Percentiles rank a stretch among this genome's conserved stretches.
These are phyloP conservation scores for Macrosoma leucophasiata DNA, from an alignment of 2,888 invertebrate species.

Conservation along the genomic window DNA sequence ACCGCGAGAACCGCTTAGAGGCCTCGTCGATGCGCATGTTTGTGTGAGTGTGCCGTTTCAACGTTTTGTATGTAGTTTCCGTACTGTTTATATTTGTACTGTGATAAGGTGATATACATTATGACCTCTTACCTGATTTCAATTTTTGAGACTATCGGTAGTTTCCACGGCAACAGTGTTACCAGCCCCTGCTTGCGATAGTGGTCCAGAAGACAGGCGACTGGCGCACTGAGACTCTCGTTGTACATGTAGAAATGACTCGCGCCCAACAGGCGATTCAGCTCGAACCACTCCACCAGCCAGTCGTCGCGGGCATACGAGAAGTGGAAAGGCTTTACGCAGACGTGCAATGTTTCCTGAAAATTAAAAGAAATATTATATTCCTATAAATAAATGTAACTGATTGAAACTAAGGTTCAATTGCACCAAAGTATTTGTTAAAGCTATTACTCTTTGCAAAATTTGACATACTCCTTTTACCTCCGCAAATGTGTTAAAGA, in stretches of 20 bases:
- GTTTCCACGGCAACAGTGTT: conserved; percentile 87
- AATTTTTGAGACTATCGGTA: conserved; percentile 90
- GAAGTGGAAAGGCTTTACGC: conserved; percentile 94
- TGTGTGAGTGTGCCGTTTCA: too few relatives aligned
- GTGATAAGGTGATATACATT: too few relatives aligned
- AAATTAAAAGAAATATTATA: conserved; percentile 24
- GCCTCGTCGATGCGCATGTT: too few relatives aligned
- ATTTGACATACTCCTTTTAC: too few relatives aligned
- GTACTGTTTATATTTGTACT: too few relatives aligned
- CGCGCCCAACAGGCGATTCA: conserved; percentile 88
- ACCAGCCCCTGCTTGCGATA: conserved; percentile 80
- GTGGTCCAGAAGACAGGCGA: conserved; percentile 84
- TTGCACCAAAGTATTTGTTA: neutral
- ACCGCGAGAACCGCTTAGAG: too few relatives aligned
- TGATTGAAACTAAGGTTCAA: neutral
- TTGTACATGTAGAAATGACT: conserved; percentile 94
- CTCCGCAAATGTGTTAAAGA: too few relatives aligned
- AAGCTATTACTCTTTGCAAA: neutral
- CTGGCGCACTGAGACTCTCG: conserved; percentile 87
- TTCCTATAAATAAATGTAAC: neutral
- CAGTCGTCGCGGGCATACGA: conserved; percentile 89
- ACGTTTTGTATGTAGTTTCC: too few relatives aligned
- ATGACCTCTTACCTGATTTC: conserved; percentile 78
- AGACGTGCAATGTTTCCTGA: conserved; percentile 81
- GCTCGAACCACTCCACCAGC: conserved; percentile 91